Base-by-base conservation (phyloP, 1,140 invertebrate genomes). In the Cotesia vestalis region DNA sequence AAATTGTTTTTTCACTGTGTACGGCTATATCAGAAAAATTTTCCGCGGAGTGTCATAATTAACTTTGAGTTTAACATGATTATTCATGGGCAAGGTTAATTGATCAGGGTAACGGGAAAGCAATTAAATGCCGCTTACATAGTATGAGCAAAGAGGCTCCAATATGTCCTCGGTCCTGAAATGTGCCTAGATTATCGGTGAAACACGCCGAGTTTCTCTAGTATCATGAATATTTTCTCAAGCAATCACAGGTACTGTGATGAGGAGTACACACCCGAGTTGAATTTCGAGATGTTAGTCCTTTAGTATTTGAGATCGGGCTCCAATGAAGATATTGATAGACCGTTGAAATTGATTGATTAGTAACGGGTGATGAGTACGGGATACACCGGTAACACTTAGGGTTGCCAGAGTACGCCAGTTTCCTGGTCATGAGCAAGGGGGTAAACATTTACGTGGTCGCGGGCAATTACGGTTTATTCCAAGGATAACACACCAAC, bases 51-150 rank as follows among this genome's bases (percentile, higher is more conserved):
- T 27, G 1, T 27, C 2, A 27, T 27, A 27, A 27, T 27, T 27
- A 27, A 27, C 27, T 27, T 27, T 27, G 27, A 27, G 14, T 38
- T 66, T 64, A 52, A 71, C 62, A 71, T 71, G 35, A 57, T 62
- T 71, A 71, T 71, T 71, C 69, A 71, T 71, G 69, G 62, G 51
- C 69, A 71, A 71, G 69, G 61, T 71, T 71, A 66, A 71, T 71
- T 71, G 61, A 66, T 57, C 35, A 35, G 17, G 69, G n/a, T 71
- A 64, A 59, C 62, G n/a, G 60, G 20, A 36, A 40, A 57, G 34
- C 60, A 52, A 36, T 71, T 71, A 55, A 71, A 34, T 51, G 59
- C 59, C 20, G 14, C 69, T 36, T 62, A 63, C 35, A 64, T 12
- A 11, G 11, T 46, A 8, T 46, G 40, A 9, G 40, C 40, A 46